A percentile compares a stretch with the other conserved stretches of the same genome.
Conservation (phyloP, 2,797 vertebrate genomes). For the Eulemur mongoz region DNA sequence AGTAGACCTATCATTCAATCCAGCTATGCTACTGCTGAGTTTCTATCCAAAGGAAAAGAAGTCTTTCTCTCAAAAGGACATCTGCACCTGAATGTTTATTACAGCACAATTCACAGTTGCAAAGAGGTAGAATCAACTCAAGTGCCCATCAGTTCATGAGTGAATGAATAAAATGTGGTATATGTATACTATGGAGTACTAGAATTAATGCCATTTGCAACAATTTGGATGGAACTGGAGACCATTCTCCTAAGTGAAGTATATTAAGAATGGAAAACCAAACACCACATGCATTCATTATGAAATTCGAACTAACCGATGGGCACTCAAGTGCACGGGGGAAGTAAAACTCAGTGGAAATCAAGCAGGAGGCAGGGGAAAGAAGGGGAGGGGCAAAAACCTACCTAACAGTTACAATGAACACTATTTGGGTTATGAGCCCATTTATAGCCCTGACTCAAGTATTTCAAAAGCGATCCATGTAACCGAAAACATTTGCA, state of each 20-base stretch:
- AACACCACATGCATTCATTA: neutral
- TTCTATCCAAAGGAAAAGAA: neutral
- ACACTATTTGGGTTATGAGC: no score
- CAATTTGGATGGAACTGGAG: neutral
- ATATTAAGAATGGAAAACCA: neutral
- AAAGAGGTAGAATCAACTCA: neutral
- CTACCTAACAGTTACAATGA: neutral
- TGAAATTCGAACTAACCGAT: neutral
- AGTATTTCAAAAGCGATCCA: neutral
- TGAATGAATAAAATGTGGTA: neutral
- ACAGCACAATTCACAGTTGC: neutral
- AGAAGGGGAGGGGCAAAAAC: neutral
- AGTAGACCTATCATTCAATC: neutral
- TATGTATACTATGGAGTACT: neutral
- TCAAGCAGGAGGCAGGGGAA: neutral
- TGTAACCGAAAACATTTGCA: neutral
- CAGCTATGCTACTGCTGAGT: neutral
- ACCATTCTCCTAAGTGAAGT: neutral
- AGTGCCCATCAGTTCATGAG: neutral
- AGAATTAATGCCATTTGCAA: neutral
- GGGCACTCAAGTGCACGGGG: neutral
- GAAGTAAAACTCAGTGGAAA: neutral
- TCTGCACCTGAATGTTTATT: neutral
- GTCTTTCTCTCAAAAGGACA: neutral
- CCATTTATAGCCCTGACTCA: neutral